phyloP scores from a whole-genome alignment of 2,888 invertebrate species.

The Cotesia congregata region DNA sequence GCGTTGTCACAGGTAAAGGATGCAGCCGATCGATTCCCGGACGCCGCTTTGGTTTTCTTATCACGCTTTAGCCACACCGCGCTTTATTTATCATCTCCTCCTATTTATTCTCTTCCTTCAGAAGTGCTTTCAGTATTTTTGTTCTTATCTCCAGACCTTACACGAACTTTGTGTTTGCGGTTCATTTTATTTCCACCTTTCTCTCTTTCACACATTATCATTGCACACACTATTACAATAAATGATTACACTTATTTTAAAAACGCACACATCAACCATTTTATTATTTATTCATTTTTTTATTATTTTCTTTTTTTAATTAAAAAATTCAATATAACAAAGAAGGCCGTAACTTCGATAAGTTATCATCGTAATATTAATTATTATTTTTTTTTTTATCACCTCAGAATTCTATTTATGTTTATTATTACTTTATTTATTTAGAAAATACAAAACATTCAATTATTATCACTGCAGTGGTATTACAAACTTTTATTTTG shows the following conservation, averaged over 20 bases:
- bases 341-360: background rate
- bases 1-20: constrained; percentile 27
- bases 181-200: background rate
- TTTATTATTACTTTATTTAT: constrained; percentile 8
- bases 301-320: constrained; percentile 23
- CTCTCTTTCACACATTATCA: background rate
- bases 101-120: background rate
- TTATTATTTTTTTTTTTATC: background rate
- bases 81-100: background rate
- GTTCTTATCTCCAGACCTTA: constrained; percentile 5
- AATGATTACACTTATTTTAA: background rate
- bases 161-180: background rate
- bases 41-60: constrained; percentile 24
- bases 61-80: constrained; percentile 4
- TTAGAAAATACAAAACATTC: constrained; percentile 5
- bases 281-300: background rate
- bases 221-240: constrained; percentile 17
- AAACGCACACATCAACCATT: background rate
- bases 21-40: constrained; percentile 35
- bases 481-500: constrained; percentile 15
- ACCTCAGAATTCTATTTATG: background rate
- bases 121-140: background rate
- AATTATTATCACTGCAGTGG: constrained; percentile 4
- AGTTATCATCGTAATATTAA: background rate
- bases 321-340: background rate